Base-by-base conservation (phyloP, 2,888 invertebrate genomes). In the Ormyrus labotus region DNA sequence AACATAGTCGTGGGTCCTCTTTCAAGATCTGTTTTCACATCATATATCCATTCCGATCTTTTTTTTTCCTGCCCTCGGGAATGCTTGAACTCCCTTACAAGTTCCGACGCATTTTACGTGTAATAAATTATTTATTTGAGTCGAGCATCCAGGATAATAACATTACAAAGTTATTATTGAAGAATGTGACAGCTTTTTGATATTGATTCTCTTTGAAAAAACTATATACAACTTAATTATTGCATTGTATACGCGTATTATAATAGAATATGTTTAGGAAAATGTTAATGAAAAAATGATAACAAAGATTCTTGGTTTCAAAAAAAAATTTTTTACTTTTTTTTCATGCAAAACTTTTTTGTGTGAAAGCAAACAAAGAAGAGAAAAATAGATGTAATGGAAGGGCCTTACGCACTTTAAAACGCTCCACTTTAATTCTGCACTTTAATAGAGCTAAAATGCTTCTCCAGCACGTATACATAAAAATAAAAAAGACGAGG, bases 111-210 rank as follows among this genome's bases (percentile, higher is more conserved):
- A 19, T 19, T 19, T 19, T 19, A 19, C 19, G 19, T 83, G 85
- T 84, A 83, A 86, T 87, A 87, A 87, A 87, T 87, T 86, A 87
- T 87, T 86, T 87, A 86, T 80, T 77, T 80, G 78, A 83, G 83
- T 64, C 64, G 83, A 86, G 83, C 85, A 85, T 85, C 84, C 81
- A 83, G 80, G 86, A 84, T 86, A 85, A 86, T 87, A 86, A 85
- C 85, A 81, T 79, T 75, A 82, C 65, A 13, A 70, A 19, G 19
- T 19, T 19, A 19, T 19, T 19, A 19, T 19, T 19, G 19, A 19
- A 19, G 19, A 19, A 19, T 19, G 19, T 19, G 19, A 19, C 19
- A 19, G 19, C 19, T 19, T 19, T 19, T 1, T 19, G 19, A 19
- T 19, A 19, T 19, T 19, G 19, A 19, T 19, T 19, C 19, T 19